Evolutionary conservation across 1,140 invertebrate genomes (phyloP), one percentile per base, ranked within the genome.

Genomic region (Nymphalis io): DNA sequence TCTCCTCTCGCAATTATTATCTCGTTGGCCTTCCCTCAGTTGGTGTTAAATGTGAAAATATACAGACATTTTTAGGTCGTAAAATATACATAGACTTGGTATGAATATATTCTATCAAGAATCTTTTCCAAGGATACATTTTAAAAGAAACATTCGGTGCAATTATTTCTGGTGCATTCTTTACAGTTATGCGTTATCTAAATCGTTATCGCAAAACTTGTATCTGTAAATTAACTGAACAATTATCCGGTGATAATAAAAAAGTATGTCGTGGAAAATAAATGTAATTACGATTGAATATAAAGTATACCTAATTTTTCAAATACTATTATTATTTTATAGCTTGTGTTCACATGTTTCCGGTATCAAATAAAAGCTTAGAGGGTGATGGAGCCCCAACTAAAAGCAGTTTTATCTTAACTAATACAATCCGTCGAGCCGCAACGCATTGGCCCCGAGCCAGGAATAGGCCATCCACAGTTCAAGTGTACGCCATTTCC

Each of bases 401-500:
- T 39, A 53, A 64, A 63, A 60, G 20, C n/a, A 13, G n/a, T 61
- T 57, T 62, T 62, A 62, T 70, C 27, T 63, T 51, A 51, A 46
- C 42, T 46, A 63, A 51, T 58, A 63, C 58, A 64, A 61, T 60
- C 15, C 60, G 53, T 53, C 64, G 46, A 12, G 27, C 21, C 74
- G 27, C 21, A 72, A 79, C 73, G 53, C 79, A 80, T 84, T 86
- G 85, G 85, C 82, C 81, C 75, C 74, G 78, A 81, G 86, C 84
- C 87, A 87, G 85, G 82, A 88, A 85, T 87, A 84, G 82, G 75
- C 82, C 76, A 80, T 87, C 72, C 70, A 81, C 72, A 78, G 83
- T 89, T 89, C 85, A 89, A 89, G 85, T 86, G 82, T 83, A 85
- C 80, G 72, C 72, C 76, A 72, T 81, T 81, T 88, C 83, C 80